Evolutionary conservation across 2,888 invertebrate species (phyloP), one percentile per base, ranked within the genome.

Genomic region (Spodoptera picta): DNA sequence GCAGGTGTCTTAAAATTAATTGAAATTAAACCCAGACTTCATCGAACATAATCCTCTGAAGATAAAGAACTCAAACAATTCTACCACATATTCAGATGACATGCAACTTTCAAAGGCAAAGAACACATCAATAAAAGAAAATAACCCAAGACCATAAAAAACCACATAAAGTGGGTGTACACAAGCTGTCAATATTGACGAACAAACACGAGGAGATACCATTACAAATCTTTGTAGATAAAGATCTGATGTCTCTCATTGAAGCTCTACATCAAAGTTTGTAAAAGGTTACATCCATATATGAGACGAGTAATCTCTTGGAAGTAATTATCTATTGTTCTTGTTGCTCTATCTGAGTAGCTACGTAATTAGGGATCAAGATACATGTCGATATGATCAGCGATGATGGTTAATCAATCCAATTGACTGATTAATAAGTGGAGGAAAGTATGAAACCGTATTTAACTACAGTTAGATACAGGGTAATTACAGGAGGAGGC

Each of bases 251-350:
- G 60, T 45, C 75, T 12, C 56, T 59, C 58, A 71, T 72, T 65
- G 72, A 42, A 64, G 50, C 47, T 55, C 47, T 75, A 19, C 44
- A 75, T 42, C 41, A 53, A 43, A 43, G 44, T 23, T 51, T 23
- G 12, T 59, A 65, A 75, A 71, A 57, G 64, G 70, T 57, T 51
- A 70, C 51, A 45, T 56, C 69, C 69, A 74, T 69, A 60, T 73
- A 47, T 12, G 52, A 52, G 44, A 48, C 36, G 36, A 7, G 36
- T 27, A 52, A 60, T 69, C 42, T 47, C 60, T 68, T 60, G 45
- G 52, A 47, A 48, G 42, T 60, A 36, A 47, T 44, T 23, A 42
- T 42, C 60, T 14, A 60, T 69, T 69, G 61, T 69, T 69, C 51
- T 60, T 55, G 42, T 60, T 60, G 67, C 44, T 55, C 50, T 44